A percentile compares a stretch with the other conserved stretches of the same genome.
These are phyloP conservation scores for Cecidostiba fungosa DNA, from an alignment of 2,888 invertebrate species.

Conservation along the genomic window DNA sequence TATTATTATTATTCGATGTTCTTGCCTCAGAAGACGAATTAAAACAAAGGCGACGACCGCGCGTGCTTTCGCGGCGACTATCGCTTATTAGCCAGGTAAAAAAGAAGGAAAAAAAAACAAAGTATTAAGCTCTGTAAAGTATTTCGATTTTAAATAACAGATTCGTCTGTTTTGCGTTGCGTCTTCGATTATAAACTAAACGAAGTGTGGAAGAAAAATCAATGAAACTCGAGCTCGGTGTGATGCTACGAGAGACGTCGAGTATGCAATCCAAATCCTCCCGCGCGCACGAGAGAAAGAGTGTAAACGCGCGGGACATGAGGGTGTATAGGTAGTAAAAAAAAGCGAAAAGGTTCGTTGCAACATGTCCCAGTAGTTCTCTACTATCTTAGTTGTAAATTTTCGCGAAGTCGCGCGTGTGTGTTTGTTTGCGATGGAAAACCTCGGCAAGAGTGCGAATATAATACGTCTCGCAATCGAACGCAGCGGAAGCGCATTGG, in stretches of 20 bases:
- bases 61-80: constrained; percentile 41
- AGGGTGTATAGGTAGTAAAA: constrained; percentile 53
- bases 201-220: constrained; percentile 14
- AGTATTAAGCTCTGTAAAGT: constrained; percentile 63
- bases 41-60: constrained; percentile 29
- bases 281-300: constrained; percentile 19
- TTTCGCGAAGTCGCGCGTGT: constrained; percentile 66
- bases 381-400: constrained; percentile 73
- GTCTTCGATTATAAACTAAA: constrained; percentile 51
- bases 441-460: constrained; percentile 8
- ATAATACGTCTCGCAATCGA: constrained; percentile 33
- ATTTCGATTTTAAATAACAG: constrained; percentile 56
- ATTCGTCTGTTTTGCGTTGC: constrained; percentile 57
- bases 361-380: constrained; percentile 73
- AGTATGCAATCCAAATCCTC: constrained; percentile 58
- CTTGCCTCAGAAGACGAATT: constrained; percentile 51
- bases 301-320: constrained; percentile 7
- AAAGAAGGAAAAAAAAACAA: constrained; percentile 36
- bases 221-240: constrained; percentile 44
- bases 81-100: constrained; percentile 53
- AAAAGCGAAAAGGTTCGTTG: constrained; percentile 58
- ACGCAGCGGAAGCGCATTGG: constrained; percentile 37
- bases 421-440: constrained; percentile 59
- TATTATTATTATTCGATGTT: constrained; percentile 61
- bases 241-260: constrained; percentile 31